Conservation (phyloP, 2,113 vertebrate genomes). For the Ceyx melanurus region DNA sequence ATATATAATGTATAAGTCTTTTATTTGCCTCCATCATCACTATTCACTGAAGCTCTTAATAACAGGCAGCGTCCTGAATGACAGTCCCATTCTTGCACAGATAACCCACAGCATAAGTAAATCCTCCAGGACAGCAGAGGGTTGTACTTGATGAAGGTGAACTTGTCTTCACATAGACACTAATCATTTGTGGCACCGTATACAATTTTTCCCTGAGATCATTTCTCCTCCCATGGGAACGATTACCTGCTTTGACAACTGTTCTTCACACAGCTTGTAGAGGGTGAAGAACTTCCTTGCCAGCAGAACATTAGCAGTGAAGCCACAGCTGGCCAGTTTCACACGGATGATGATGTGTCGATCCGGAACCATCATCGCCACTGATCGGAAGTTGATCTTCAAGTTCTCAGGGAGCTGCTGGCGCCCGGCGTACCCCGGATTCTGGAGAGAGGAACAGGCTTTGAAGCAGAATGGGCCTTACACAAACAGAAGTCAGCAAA, state of each 20-base stretch:
- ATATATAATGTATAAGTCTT: background rate
- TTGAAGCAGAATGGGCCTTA: background rate
- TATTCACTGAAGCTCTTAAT: background rate
- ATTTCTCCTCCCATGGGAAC: background rate
- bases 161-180: background rate
- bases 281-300: slow-evolving; percentile 94
- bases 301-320: slow-evolving; percentile 88
- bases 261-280: slow-evolving; percentile 95
- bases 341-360: slow-evolving; percentile 96
- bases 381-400: slow-evolving; percentile 95
- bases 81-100: background rate
- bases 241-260: slow-evolving; percentile 94
- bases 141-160: background rate
- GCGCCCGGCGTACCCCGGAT: slow-evolving; percentile 94
- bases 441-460: slow-evolving; percentile 73
- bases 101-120: background rate
- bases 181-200: background rate
- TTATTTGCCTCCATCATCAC: background rate
- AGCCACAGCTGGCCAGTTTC: slow-evolving; percentile 95
- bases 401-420: slow-evolving; percentile 97
- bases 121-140: background rate
- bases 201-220: background rate
- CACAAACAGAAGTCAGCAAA: background rate
- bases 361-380: slow-evolving; percentile 99
- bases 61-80: background rate